Evolutionary conservation across 92 coral and sea anemone genomes (phyloP).

Genomic region (Umimayanthus kanabou): DNA sequence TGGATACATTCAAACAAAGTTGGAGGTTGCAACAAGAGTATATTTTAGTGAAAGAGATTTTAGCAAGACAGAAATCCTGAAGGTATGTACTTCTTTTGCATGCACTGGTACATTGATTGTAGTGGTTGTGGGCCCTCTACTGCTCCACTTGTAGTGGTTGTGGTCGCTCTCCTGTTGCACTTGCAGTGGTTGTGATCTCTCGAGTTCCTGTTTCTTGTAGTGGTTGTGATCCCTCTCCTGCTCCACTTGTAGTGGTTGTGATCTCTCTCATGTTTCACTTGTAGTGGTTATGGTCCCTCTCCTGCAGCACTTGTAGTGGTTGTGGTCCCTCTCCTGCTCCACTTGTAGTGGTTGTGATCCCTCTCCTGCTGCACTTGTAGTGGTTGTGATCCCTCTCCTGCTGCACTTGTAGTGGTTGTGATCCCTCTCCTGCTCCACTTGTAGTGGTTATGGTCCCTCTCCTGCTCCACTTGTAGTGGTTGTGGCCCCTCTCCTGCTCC

Average conservation of each 20-base stretch:
- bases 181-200: neutral
- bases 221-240: neutral
- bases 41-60: slow-evolving; percentile 89
- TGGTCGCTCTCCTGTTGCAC: neutral
- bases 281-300: neutral
- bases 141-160: neutral
- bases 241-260: neutral
- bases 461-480: too few relatives aligned
- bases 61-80: slow-evolving; percentile 68
- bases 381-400: too few relatives aligned
- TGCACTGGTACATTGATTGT: too few relatives aligned
- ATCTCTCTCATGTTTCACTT: neutral
- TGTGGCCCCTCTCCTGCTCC: too few relatives aligned
- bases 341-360: too few relatives aligned
- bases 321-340: neutral
- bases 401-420: too few relatives aligned
- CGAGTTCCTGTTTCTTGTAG: neutral
- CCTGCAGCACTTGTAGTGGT: neutral
- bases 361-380: too few relatives aligned
- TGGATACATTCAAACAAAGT: slow-evolving; percentile 78
- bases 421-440: too few relatives aligned
- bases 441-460: too few relatives aligned
- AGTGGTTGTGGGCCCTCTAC: too few relatives aligned
- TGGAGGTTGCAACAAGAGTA: slow-evolving; percentile 86
- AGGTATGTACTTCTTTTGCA: slow-evolving; percentile 39